Evolutionary conservation across 2,113 vertebrate species (phyloP).

Genomic region (Oncorhynchus clarkii): DNA sequence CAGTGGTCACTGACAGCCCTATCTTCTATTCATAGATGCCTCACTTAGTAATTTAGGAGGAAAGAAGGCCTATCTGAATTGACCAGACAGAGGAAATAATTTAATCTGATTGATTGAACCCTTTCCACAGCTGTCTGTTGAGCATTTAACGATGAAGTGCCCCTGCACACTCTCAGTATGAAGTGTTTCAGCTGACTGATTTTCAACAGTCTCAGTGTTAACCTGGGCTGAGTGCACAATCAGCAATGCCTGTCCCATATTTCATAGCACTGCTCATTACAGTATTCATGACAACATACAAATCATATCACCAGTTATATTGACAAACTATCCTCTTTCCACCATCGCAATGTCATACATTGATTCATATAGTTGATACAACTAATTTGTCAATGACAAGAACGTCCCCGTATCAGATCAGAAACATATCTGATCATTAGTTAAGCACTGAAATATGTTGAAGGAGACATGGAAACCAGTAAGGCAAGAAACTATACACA

Average conservation of each 20-base stretch:
- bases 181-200: conserved; percentile 53
- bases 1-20: background rate
- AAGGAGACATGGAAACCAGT: too few relatives aligned
- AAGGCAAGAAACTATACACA: background rate
- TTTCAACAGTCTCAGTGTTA: conserved; percentile 59
- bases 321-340: too few relatives aligned
- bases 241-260: conserved; percentile 64
- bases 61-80: conserved; percentile 32
- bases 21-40: background rate
- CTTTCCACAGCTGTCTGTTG: conserved; percentile 41
- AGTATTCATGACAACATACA: conserved; percentile 37
- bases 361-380: background rate
- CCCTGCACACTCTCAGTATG: conserved; percentile 32
- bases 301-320: too few relatives aligned
- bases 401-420: background rate
- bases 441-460: background rate
- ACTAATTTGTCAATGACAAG: background rate
- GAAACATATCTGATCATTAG: background rate
- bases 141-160: conserved; percentile 54
- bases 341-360: background rate
- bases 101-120: conserved; percentile 56
- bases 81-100: conserved; percentile 39
- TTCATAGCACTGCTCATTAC: conserved; percentile 60
- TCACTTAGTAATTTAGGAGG: background rate
- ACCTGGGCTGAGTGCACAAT: conserved; percentile 64